Conservation (phyloP, 2,888 invertebrate genomes). For the Schizaphis graminum region DNA sequence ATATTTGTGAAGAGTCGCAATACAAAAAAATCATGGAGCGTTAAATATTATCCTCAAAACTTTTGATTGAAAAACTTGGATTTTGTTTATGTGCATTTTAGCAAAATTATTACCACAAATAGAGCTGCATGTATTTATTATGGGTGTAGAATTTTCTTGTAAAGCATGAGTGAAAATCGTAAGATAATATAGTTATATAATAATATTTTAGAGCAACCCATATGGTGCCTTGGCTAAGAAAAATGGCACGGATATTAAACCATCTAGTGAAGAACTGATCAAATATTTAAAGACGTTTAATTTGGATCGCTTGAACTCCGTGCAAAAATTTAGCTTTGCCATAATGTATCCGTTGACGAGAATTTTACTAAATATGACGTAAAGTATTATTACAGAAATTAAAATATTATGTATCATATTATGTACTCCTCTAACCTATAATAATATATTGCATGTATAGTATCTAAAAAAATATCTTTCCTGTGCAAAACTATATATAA, state of each 20-base stretch:
- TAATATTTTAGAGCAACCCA: conserved; percentile 29
- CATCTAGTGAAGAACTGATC: not conserved
- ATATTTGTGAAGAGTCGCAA: not conserved
- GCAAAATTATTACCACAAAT: not conserved
- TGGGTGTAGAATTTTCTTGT: not conserved
- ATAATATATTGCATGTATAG: not conserved
- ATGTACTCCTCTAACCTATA: not conserved
- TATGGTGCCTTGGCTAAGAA: not conserved
- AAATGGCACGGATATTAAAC: not conserved
- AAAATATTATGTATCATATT: not conserved
- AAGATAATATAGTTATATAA: not conserved
- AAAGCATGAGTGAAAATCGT: not conserved
- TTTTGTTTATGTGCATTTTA: not conserved
- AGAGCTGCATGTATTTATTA: not conserved
- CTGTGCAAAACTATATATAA: not conserved
- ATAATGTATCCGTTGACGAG: conserved; percentile 38
- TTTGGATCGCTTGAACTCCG: not conserved
- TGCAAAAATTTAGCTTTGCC: conserved; percentile 24
- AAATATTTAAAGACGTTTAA: conserved; percentile 16
- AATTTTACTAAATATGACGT: conserved; percentile 48
- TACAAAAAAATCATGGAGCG: not conserved
- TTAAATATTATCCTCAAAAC: not conserved
- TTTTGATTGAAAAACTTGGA: not conserved
- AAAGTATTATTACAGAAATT: not conserved
- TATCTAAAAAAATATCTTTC: not conserved